Evolutionary conservation across 2,888 invertebrate species (phyloP).

Genomic region (Dynastes tityus): DNA sequence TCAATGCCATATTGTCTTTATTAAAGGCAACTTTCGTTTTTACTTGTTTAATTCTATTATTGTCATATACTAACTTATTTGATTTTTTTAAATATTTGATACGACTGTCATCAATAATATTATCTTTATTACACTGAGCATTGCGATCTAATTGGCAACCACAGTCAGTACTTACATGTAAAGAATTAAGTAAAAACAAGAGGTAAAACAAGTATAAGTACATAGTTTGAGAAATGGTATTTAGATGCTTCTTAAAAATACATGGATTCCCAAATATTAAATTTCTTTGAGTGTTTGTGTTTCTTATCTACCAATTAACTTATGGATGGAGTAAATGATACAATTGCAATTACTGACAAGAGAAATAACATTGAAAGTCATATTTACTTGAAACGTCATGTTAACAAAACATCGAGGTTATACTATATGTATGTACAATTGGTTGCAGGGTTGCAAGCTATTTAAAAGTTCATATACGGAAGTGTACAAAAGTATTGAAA

Average conservation of each 20-base stretch:
- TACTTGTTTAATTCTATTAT: conserved; percentile 55
- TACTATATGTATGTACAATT: conserved; percentile 3
- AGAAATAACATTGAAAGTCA: conserved; percentile 35
- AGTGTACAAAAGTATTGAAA: too few species aligned
- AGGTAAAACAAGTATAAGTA: conserved; percentile 57
- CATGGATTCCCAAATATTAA: conserved; percentile 29
- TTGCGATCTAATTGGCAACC: conserved; percentile 61
- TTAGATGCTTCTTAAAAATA: conserved; percentile 40
- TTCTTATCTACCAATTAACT: conserved; percentile 35
- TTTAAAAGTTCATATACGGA: too few species aligned
- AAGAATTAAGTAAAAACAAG: conserved; percentile 54
- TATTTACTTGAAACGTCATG: conserved; percentile 44
- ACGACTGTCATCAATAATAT: conserved; percentile 48
- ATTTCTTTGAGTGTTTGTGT: conserved; percentile 1
- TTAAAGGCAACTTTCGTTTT: conserved; percentile 56
- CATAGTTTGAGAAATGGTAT: conserved; percentile 52
- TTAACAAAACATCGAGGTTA: conserved; percentile 24
- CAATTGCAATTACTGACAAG: conserved; percentile 34
- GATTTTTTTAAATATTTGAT: conserved; percentile 63
- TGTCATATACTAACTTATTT: conserved; percentile 59
- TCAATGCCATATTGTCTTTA: conserved; percentile 78
- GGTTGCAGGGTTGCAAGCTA: neutral
- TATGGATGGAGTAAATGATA: conserved; percentile 16
- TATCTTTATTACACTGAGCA: conserved; percentile 54
- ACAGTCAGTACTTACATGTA: conserved; percentile 56